These are phyloP conservation scores for Merluccius polli DNA, from an alignment of 2,797 vertebrate species.

Conservation along the genomic window DNA sequence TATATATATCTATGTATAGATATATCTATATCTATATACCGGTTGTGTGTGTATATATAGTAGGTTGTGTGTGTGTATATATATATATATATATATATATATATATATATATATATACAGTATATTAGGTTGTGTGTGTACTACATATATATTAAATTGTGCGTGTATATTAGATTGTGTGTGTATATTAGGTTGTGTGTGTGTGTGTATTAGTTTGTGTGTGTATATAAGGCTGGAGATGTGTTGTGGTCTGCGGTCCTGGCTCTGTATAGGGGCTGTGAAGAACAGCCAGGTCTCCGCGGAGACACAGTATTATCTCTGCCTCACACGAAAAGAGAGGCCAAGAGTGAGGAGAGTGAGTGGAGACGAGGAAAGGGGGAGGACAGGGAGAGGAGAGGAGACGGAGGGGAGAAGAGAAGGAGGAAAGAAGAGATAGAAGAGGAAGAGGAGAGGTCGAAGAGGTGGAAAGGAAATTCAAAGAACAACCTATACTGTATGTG, in stretches of 20 bases:
- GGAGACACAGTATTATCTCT: slow-evolving; percentile 49
- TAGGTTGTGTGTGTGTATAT: not conserved
- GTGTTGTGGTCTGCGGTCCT: slow-evolving; percentile 8
- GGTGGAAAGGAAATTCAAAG: not conserved
- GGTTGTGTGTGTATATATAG: not conserved
- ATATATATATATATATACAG: not conserved
- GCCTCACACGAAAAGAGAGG: slow-evolving; percentile 24
- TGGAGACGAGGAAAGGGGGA: not conserved
- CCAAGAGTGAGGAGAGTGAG: not conserved
- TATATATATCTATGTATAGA: not conserved
- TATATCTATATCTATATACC: not conserved
- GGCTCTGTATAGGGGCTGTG: slow-evolving; percentile 36
- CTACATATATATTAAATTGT: no score
- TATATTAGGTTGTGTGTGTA: not conserved
- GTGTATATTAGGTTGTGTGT: slow-evolving; percentile 1
- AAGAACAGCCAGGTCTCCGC: slow-evolving; percentile 40
- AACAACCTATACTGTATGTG: not conserved
- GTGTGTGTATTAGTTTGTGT: slow-evolving; percentile 10
- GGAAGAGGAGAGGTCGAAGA: not conserved
- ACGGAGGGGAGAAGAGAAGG: not conserved
- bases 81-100: no score
- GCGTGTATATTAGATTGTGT: not conserved
- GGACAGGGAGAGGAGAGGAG: slow-evolving; percentile 5
- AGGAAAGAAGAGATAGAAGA: no score
- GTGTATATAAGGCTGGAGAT: slow-evolving; percentile 3